Evolutionary conservation across 2,888 invertebrate genomes (phyloP), one percentile per base, ranked within the genome.

Genomic region (Drosophila eohydei): DNA sequence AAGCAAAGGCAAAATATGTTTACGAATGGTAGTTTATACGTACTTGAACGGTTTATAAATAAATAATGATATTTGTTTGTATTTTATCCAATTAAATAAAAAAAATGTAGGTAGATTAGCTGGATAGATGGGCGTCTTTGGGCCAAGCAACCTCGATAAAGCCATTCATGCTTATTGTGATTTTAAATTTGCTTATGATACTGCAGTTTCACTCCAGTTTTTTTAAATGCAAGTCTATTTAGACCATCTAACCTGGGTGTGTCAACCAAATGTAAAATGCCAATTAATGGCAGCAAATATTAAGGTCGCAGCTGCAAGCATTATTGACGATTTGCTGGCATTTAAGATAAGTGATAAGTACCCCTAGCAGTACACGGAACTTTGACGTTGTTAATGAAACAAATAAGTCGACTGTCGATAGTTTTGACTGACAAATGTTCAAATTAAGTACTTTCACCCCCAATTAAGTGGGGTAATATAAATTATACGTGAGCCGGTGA

Each of bases 281-380:
- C 65, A 66, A 63, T 21, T 44, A 48, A 63, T 51, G 8, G 21
- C 41, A 36, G 26, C 21, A 48, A 43, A 55, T 46, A 55, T 55
- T 48, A 41, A 38, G 52, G 36, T 28, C 36, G 26, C 55, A 67
- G 63, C 36, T 67, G 55, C 50, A 63, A 43, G 36, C 41, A n/a
- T 28, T 43, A 30, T 63, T 56, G 43, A 56, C 43, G 55, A 51
- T 38, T 38, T 41, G 63, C 36, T 63, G 55, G 30, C 54, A 66
- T 66, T 66, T 50, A 43, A 40, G 11, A 30, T 32, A 48, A 71
- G 56, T 60, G 67, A 67, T 55, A 67, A 71, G 44, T 59, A 32
- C 51, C 46, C 21, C 16, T 43, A 38, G 26, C 38, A 11, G n/a
- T n/a, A 28, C 3, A 26, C n/a, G 28, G 4, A 38, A 28, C 11